These are phyloP conservation scores for Eudemis profundana DNA, from an alignment of 2,888 invertebrate species.

Conservation along the genomic window DNA sequence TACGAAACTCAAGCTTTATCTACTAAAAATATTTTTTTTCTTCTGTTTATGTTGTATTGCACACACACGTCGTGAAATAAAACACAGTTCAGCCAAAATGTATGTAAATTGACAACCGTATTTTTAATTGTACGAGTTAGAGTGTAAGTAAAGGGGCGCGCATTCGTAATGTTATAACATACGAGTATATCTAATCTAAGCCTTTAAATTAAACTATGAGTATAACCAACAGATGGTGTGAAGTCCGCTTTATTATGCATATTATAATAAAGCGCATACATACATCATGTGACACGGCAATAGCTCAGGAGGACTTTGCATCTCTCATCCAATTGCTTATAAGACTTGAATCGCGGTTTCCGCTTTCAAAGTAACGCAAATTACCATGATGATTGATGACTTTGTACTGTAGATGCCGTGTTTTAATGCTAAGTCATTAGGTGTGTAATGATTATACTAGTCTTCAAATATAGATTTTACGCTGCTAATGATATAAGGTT, in stretches of 20 bases:
- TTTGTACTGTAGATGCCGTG: neutral
- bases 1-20: too few relatives aligned
- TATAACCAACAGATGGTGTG: neutral
- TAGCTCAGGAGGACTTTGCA: constrained; percentile 6
- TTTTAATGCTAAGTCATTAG: neutral
- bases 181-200: too few relatives aligned
- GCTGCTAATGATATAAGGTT: neutral
- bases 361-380: constrained; percentile 14
- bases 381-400: constrained; percentile 1
- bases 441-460: neutral
- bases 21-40: too few relatives aligned
- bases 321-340: constrained; percentile 2
- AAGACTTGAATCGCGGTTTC: constrained; percentile 20
- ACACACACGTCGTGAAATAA: too few relatives aligned
- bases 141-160: too few relatives aligned
- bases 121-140: too few relatives aligned
- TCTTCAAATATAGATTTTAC: neutral
- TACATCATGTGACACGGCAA: constrained; percentile 14
- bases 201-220: too few relatives aligned
- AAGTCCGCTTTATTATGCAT: neutral
- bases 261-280: constrained; percentile 5
- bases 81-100: too few relatives aligned
- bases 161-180: too few relatives aligned
- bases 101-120: too few relatives aligned
- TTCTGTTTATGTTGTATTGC: too few relatives aligned